Evolutionary conservation across 2,113 vertebrate species (phyloP).

Genomic region (Marmota flaviventris): DNA sequence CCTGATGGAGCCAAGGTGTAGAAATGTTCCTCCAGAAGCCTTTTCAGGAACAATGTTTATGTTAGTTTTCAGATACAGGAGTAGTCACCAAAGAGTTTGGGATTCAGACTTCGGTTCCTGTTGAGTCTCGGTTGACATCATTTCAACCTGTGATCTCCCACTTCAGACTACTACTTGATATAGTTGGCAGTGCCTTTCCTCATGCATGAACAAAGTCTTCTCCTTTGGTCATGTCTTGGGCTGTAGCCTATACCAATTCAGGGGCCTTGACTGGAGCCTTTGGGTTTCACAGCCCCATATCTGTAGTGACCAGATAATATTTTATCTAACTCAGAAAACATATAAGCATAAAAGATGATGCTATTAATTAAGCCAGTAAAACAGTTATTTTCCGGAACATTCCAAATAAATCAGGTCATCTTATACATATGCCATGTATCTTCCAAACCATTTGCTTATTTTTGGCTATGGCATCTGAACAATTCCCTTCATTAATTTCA

Average conservation of each 20-base stretch:
- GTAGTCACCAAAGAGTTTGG: neutral
- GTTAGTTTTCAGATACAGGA: neutral
- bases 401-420: neutral
- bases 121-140: neutral
- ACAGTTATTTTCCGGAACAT: neutral
- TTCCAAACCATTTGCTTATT: neutral
- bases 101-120: neutral
- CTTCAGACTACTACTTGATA: neutral
- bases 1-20: neutral
- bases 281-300: neutral
- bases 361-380: neutral
- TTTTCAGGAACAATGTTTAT: neutral
- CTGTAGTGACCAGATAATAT: neutral
- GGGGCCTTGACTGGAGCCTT: neutral
- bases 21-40: neutral
- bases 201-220: neutral
- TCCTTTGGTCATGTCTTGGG: neutral
- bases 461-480: neutral
- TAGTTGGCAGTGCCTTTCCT: neutral
- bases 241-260: neutral
- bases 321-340: neutral
- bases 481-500: neutral
- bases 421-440: accelerated
- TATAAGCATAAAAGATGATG: neutral
- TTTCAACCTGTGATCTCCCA: neutral